Base-by-base conservation (phyloP, 2,888 invertebrate species). In the Antheraea assamensis region DNA sequence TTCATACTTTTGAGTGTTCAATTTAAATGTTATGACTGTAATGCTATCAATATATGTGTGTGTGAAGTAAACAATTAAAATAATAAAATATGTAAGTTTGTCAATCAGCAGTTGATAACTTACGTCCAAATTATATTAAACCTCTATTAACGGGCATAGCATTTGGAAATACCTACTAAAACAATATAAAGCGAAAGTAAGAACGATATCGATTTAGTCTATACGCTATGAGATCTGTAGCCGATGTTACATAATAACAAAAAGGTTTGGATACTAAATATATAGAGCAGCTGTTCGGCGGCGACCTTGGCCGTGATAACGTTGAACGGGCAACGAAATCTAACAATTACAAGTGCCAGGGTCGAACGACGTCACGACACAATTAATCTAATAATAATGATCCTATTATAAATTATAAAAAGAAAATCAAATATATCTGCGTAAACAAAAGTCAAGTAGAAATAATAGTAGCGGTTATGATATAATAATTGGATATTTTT, bases 221-320 rank as follows among this genome's bases (percentile, higher is more conserved):
- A n/a, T n/a, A 70, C 55, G 76, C 73, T 74, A 55, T 73, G 72
- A 76, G 75, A 61, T 72, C 58, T 47, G 64, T 77, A 71, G 76
- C 73, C 74, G 42, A 73, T 74, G 73, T 82, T 83, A 77, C 80
- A 79, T 77, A 82, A 83, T 74, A 75, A 72, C 52, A 71, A 78
- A 81, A 78, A 80, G 76, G 80, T 82, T 79, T 78, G 76, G 77
- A 78, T 77, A 74, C 75, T 75, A 79, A 82, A 79, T 80, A 78
- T 81, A 80, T 80, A 78, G 76, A 84, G 79, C 89, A 90, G 88
- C 87, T 88, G 90, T 88, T 87, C 79, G 81, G 72, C 74, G 79
- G 77, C 82, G 90, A 88, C 93, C 93, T 93, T 94, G 93, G 88
- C 93, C 92, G 90, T 92, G 92, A 91, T 89, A 87, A 86, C 83